Conservation (phyloP, 2,113 vertebrate species). For the Thamnophis sirtalis region DNA sequence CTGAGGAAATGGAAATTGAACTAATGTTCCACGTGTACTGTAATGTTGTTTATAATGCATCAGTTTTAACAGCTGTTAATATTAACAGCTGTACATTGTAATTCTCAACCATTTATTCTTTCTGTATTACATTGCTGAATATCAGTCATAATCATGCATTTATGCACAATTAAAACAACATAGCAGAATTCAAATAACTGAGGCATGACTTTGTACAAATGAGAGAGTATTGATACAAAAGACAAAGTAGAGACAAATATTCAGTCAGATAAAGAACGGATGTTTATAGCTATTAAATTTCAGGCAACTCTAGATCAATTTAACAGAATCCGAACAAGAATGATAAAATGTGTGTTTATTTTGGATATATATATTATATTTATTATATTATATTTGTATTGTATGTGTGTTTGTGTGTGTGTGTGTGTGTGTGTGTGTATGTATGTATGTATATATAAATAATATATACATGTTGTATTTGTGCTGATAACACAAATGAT, state of each 20-base stretch:
- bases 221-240: neutral
- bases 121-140: neutral
- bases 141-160: neutral
- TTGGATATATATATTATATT: too few species aligned
- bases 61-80: neutral
- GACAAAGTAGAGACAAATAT: neutral
- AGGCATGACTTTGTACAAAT: neutral
- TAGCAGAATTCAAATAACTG: neutral
- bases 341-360: neutral
- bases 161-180: neutral
- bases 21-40: neutral
- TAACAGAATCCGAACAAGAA: neutral
- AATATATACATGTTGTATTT: too few species aligned
- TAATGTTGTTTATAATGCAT: neutral
- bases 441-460: too few species aligned
- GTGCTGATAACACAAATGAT: too few species aligned
- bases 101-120: neutral
- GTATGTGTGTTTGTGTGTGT: too few species aligned
- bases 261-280: neutral
- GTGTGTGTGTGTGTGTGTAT: too few species aligned
- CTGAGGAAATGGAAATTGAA: constrained; percentile 1
- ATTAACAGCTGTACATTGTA: neutral
- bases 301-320: neutral
- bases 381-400: too few species aligned
- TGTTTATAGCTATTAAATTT: neutral